Evolutionary conservation across 2,888 invertebrate species (phyloP), one percentile per base, ranked within the genome.

Genomic region (Thumatha senex): DNA sequence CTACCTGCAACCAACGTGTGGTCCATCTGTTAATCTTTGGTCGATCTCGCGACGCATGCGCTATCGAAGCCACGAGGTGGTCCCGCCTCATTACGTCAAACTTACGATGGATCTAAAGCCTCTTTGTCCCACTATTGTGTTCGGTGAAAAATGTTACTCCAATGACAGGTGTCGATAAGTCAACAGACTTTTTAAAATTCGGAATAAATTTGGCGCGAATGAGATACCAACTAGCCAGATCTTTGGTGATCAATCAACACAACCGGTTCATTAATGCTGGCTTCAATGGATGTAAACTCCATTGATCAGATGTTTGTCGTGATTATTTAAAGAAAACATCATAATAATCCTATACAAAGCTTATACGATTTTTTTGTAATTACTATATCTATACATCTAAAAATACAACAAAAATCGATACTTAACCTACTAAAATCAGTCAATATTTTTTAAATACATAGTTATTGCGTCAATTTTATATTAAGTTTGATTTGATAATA

Each of bases 1-100:
- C 89, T 89, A 89, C 90, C 88, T 89, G 89, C 81, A 76, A 78
- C 85, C 78, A 81, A 78, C 81, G 90, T 91, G 91, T 91, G 91
- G 91, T 90, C 89, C 81, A 86, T 86, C 84, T 79, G 77, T 78
- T 86, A 86, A 89, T 89, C 88, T 85, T 71, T 64, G 77, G 72
- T 79, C 83, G 82, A 89, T 90, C 89, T 88, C 76, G 79, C 81
- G 74, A 77, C 83, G 86, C 84, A 82, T 81, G 82, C 84, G 82
- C 86, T 83, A 88, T 86, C 85, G 67, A 67, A 58, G 75, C 75
- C 68, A 73, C 83, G 66, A 72, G 90, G 89, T 90, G 90, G 90
- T 89, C 90, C 80, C 82, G 77, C 84, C 84, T 87, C 87, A 89
- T 89, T 89, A 89, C 85, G 75, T 70, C 74, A 70, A 76, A 76